Evolutionary conservation across 1,140 invertebrate species (phyloP), one percentile per base, ranked within the genome.

Genomic region (Phymorhynchus buccinoides): DNA sequence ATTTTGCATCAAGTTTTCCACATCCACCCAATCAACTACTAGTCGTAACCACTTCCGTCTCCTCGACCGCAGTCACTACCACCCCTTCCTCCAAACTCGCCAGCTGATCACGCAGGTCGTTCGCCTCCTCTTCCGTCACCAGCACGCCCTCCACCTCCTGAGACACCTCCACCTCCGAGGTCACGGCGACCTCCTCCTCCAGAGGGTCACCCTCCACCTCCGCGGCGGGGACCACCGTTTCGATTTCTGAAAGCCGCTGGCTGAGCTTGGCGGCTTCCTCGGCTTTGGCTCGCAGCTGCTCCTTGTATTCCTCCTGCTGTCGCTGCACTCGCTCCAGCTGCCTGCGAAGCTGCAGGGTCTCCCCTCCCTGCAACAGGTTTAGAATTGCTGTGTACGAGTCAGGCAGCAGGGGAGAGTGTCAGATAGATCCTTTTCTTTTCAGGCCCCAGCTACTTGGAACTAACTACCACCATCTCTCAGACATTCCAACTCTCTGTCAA

Each of bases 231-330:
- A 66, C 12, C 41, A 71, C 37, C 3, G 81, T 83, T n/a, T 83
- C 52, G 1, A 83, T 83, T 39, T 83, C 62, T 7, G 81, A 83
- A 37, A 92, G 83, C 83, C 90, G 88, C 86, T 91, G 90, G 86
- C 89, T 89, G 83, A 92, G 91, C 27, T 85, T 86, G 39, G 91
- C 91, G 37, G 91, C 91, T 84, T 93, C 92, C 80, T 89, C 87
- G 77, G 91, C 90, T 80, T 93, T 93, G 77, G 88, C 83, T 68
- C 88, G 48, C 7, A 93, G 80, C 86, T 92, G 90, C 27, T 87
- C 86, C 85, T 91, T 91, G 87, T 89, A 92, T 16, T 89, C 84
- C 75, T 91, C 90, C 3, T 90, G 89, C 83, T 92, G 87, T 86
- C 86, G 88, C 84, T 90, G 89, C 32, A 90, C 86, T 68, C 87